These are phyloP conservation scores for Parauchenoglanis punctatus DNA, from an alignment of 2,797 vertebrate species.

Conservation along the genomic window DNA sequence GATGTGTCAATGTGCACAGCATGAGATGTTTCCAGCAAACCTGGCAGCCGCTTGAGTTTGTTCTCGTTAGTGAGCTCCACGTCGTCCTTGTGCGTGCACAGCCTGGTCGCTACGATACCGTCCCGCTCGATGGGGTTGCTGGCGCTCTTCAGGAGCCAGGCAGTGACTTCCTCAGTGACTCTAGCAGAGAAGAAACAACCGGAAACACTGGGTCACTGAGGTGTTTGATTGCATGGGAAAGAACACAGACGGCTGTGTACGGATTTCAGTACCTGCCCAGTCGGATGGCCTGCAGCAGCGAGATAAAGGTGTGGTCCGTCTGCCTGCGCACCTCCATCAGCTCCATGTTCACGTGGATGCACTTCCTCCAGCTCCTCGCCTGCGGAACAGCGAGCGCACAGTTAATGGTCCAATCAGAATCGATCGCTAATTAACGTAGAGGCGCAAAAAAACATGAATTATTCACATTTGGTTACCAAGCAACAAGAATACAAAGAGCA, in stretches of 20 bases:
- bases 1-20: background rate
- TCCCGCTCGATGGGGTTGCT: conserved; percentile 84
- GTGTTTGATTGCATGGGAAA: background rate
- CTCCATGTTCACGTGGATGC: conserved; percentile 92
- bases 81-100: conserved; percentile 96
- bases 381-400: conserved; percentile 52
- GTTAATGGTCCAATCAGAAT: background rate
- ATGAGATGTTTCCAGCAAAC: conserved; percentile 65
- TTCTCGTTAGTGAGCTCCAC: conserved; percentile 90
- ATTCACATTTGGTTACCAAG: background rate
- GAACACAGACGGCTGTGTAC: rapidly evolving
- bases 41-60: conserved; percentile 84
- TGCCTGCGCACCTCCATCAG: conserved; percentile 89
- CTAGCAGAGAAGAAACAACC: conserved; percentile 64
- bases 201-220: background rate
- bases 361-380: conserved; percentile 91
- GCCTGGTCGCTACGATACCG: conserved; percentile 90
- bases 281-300: conserved; percentile 87
- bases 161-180: conserved; percentile 87
- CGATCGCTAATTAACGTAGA: background rate
- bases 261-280: conserved; percentile 83
- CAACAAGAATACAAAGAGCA: background rate
- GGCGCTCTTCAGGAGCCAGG: conserved; percentile 79
- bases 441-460: background rate
- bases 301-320: conserved; percentile 88